Base-by-base conservation (phyloP, 2,113 vertebrate species). In the Periophthalmodon schlosseri region DNA sequence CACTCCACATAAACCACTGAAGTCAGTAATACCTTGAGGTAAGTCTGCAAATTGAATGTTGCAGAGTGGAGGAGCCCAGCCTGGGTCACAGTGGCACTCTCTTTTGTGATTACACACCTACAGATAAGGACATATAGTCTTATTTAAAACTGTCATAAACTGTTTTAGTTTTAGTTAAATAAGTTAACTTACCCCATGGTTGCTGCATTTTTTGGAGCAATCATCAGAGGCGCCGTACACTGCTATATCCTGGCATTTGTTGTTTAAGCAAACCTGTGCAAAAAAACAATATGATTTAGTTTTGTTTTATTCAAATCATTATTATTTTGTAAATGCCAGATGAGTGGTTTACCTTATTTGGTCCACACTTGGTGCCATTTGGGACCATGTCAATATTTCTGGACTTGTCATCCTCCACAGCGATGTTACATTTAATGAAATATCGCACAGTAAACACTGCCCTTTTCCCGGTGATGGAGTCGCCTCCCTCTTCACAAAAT, bases 91-190 rank as follows among this genome's bases (percentile, higher is more conserved):
- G 84, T 96, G 95, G 39, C 97, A 97, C 21, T 94, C 76, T 0
- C 77, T 79, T 80, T 94, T 94, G 74, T 98, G 96, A 74, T 96
- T 95, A 88, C 97, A 98, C 76, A 96, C 94, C 96, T 98, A 72
- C 1, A 33, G 63, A 23, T 4, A 72, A 20, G 13, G 13, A 15
- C 44, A 68, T 24, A 8, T 34, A 23, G 8, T 49, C 39, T 16
- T 18, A 68, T 6, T 5, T 23, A 2, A 24, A 68, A 68, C 12
- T 16, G 2, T 7, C 5, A 58, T 2, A 4, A 33, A 1, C 4
- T 18, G 5, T 6, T 52, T 16, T 7, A 21, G 52, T 21, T n/a
- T 9, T n/a, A 21, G 1, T 56, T 56, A n/a, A 56, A 56, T 10
- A 16, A 9, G 52, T 24, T 36, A 21, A 52, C 95, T 0, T 78